Percentiles rank a stretch among this genome's conserved stretches.
These are phyloP conservation scores for Clarias macrocephalus DNA, from an alignment of 2,113 vertebrate species.

Conservation along the genomic window DNA sequence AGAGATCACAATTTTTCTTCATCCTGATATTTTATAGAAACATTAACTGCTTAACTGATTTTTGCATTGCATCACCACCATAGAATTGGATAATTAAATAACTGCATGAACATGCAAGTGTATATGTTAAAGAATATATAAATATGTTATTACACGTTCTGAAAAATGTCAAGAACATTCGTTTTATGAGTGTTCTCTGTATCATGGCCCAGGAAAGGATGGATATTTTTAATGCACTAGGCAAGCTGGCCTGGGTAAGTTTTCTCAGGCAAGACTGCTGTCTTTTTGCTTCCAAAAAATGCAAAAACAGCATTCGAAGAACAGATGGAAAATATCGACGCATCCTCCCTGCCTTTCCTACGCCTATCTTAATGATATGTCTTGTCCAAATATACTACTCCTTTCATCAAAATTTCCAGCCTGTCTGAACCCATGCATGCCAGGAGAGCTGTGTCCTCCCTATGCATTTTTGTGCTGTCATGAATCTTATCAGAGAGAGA, in stretches of 20 bases:
- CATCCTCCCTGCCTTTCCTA: slow-evolving; percentile 65
- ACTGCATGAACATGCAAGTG: background rate
- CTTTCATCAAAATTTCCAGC: slow-evolving; percentile 85
- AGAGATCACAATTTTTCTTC: no score
- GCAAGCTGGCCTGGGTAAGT: slow-evolving; percentile 60
- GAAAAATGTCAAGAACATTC: background rate
- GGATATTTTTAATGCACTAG: slow-evolving; percentile 67
- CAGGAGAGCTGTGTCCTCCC: slow-evolving; percentile 71
- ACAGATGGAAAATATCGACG: slow-evolving; percentile 78
- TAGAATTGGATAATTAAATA: no score
- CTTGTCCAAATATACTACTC: slow-evolving; percentile 81
- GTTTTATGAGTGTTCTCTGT: slow-evolving; percentile 47
- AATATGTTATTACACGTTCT: background rate
- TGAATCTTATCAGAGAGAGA: slow-evolving; percentile 67
- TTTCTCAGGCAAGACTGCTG: slow-evolving; percentile 52
- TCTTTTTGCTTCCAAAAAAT: slow-evolving; percentile 58
- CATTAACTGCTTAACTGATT: no score
- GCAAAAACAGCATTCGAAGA: slow-evolving; percentile 75
- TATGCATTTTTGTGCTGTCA: slow-evolving; percentile 57
- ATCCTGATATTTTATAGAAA: no score
- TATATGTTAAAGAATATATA: background rate
- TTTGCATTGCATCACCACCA: no score
- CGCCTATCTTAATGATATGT: slow-evolving; percentile 80
- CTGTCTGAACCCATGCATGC: slow-evolving; percentile 68
- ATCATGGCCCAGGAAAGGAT: slow-evolving; percentile 64